Conservation (phyloP, 2,113 vertebrate genomes). For the Daboia siamensis region DNA sequence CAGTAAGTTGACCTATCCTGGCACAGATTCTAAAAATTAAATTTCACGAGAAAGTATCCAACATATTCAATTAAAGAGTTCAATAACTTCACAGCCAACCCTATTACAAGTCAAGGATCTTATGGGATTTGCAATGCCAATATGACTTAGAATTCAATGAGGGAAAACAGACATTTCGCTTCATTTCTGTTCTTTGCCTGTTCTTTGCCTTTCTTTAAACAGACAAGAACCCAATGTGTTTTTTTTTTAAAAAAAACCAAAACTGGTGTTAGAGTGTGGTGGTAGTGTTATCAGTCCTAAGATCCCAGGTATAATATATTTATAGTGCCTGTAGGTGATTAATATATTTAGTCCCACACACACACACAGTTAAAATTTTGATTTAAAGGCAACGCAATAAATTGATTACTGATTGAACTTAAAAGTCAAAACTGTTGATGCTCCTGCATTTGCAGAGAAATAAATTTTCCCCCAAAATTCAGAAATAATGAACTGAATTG, state of each 20-base stretch:
- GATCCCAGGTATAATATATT: not conserved
- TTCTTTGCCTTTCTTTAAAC: not conserved
- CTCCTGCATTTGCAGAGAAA: not conserved
- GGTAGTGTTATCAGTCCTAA: not conserved
- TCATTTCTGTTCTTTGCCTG: not conserved
- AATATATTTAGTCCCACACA: not conserved
- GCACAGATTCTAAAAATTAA: slow-evolving; percentile 27
- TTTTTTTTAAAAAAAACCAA: not conserved
- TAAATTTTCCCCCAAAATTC: not conserved
- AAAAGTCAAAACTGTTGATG: not conserved
- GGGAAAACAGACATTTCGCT: not conserved
- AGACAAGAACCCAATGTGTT: not conserved
- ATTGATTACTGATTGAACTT: not conserved
- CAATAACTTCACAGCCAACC: not conserved
- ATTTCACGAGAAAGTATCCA: not conserved
- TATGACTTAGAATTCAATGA: not conserved
- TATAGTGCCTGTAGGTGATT: not conserved
- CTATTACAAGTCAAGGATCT: rapidly evolving
- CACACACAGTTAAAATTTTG: not conserved
- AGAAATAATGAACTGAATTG: not conserved
- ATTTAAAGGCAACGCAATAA: not conserved
- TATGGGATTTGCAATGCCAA: slow-evolving; percentile 14
- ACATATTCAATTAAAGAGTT: not conserved
- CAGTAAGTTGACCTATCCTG: slow-evolving; percentile 14
- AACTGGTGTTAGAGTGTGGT: not conserved